Evolutionary conservation across 2,888 invertebrate genomes (phyloP), one percentile per base, ranked within the genome.

Genomic region (Liopterus haemorrhoidalis): DNA sequence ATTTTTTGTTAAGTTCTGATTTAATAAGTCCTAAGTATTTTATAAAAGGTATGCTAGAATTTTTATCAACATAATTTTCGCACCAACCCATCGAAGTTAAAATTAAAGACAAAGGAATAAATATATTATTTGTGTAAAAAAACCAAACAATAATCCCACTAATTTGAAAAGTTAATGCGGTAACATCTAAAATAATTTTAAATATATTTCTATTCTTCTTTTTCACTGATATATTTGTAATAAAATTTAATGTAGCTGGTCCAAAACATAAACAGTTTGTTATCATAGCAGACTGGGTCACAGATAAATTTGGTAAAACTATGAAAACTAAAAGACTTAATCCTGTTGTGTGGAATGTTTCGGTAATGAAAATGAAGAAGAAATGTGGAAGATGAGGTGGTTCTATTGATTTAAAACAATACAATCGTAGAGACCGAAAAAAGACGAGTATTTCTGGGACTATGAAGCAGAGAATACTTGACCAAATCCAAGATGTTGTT

Each of bases 241-340:
- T 32, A 4, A 4, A 39, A 12, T 20, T 40, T 31, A 47, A 35
- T 11, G 5, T 9, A 27, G 57, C 64, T 0, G 94, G 94, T 8
- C 91, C 65, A 54, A 92, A 74, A 60, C 87, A 89, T 51, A 91
- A 74, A 15, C 86, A 87, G 65, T 86, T 89, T 59, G 87, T 85
- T 40, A 93, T 68, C 80, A 90, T 86, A 1, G 85, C 80, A 1
- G 84, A 89, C 62, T 86, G 84, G 6, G 88, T 73, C 0, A 85
- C 82, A 64, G 91, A 88, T 54, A 92, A 62, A 53, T 83, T 76
- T 0, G 93, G 92, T 24, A 94, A 69, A 30, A 90, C 77, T 22
- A 78, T 66, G 52, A 90, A 82, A 19, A 85, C 75, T 16, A 94
- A 72, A 22, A 89, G 64, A 0, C 84, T 82, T 56, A 87, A 67